These are phyloP conservation scores for Heteromyza rotundicornis DNA, from an alignment of 2,888 invertebrate species.

Conservation along the genomic window DNA sequence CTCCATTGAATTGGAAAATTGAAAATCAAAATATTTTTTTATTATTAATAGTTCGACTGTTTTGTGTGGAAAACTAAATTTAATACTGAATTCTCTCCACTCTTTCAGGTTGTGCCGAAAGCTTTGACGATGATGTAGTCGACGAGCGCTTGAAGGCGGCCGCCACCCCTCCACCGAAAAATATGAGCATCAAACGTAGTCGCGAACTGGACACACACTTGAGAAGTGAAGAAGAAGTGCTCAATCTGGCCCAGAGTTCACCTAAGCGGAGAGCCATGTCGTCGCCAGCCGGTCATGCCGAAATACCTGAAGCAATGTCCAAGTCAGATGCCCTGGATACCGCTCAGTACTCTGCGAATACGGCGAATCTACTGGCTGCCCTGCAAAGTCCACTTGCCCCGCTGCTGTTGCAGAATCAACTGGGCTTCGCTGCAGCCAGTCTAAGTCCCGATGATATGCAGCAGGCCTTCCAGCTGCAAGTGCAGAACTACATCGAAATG, in stretches of 20 bases:
- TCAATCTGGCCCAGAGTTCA: slow-evolving; percentile 47
- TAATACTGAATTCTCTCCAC: slow-evolving; percentile 12
- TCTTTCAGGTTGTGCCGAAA: slow-evolving; percentile 52
- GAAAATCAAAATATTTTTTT: slow-evolving; percentile 56
- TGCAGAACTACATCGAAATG: slow-evolving; percentile 60
- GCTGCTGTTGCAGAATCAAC: slow-evolving; percentile 52
- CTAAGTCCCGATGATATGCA: slow-evolving; percentile 54
- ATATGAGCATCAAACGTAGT: slow-evolving; percentile 48
- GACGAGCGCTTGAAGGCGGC: no score
- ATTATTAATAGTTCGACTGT: slow-evolving; percentile 30
- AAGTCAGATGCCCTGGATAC: background rate
- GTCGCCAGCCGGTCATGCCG: slow-evolving; percentile 10
- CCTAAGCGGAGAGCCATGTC: slow-evolving; percentile 33
- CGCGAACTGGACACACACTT: slow-evolving; percentile 33
- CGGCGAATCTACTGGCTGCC: slow-evolving; percentile 39
- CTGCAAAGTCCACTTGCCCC: slow-evolving; percentile 51
- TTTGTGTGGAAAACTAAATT: slow-evolving; percentile 10
- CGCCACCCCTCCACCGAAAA: no score
- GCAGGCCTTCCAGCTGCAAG: slow-evolving; percentile 59
- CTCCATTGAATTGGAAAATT: slow-evolving; percentile 61
- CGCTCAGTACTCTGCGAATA: slow-evolving; percentile 20
- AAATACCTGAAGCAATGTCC: background rate
- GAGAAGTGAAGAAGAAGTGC: slow-evolving; percentile 45
- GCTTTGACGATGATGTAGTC: slow-evolving; percentile 34
- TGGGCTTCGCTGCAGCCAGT: slow-evolving; percentile 42